These are phyloP conservation scores for Contarinia nasturtii DNA, from an alignment of 1,140 invertebrate species.

Conservation along the genomic window DNA sequence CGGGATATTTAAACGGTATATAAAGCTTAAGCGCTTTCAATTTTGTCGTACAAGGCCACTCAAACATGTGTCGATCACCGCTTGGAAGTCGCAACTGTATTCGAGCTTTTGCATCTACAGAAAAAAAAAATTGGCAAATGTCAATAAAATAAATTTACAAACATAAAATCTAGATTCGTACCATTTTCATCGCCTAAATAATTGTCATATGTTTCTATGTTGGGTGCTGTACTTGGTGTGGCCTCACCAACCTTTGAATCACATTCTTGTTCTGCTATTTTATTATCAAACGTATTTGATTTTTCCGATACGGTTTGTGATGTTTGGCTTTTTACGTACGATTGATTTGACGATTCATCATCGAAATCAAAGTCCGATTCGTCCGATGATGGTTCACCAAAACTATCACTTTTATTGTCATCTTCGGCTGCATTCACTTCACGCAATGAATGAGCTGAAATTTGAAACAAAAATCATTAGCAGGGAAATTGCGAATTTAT, in stretches of 20 bases:
- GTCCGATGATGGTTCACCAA: too few species aligned
- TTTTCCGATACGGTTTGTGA: not conserved
- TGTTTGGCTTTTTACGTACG: not conserved
- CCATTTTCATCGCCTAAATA: slow-evolving; percentile 7
- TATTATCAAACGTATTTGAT: not conserved
- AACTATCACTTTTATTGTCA: too few species aligned
- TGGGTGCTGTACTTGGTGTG: not conserved
- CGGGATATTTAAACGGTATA: slow-evolving; percentile 18
- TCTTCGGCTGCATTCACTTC: too few species aligned
- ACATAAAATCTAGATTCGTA: too few species aligned
- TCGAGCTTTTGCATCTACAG: slow-evolving; percentile 12
- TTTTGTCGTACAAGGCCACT: slow-evolving; percentile 20
- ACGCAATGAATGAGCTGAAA: too few species aligned
- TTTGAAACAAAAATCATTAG: too few species aligned
- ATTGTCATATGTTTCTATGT: slow-evolving; percentile 5
- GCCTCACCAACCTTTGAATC: not conserved
- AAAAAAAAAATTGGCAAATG: not conserved
- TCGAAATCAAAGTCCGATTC: not conserved
- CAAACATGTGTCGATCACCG: slow-evolving; percentile 19
- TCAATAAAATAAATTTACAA: too few species aligned
- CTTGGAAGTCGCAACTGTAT: slow-evolving; percentile 16
- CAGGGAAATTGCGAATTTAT: too few species aligned
- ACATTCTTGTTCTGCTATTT: not conserved
- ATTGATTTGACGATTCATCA: not conserved
- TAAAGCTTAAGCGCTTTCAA: slow-evolving; percentile 15